Conservation (phyloP, 1,140 invertebrate species). For the Phymastichus coffea region DNA sequence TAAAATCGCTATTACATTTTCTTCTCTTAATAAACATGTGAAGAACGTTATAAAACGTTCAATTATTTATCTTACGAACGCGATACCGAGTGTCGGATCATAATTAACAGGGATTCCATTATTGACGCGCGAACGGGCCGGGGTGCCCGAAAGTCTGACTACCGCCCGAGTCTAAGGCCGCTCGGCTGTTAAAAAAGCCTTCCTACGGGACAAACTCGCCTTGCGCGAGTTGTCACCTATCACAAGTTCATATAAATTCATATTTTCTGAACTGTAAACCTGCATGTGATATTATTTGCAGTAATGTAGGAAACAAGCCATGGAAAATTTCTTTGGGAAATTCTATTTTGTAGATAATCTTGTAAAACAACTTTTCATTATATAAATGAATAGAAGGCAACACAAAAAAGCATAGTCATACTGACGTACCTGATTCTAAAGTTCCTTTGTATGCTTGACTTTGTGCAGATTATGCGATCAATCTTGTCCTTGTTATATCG, state of each 20-base stretch:
- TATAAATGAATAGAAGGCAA: not conserved
- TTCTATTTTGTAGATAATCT: slow-evolving; percentile 68
- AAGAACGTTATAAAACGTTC: no score
- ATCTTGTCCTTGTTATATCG: slow-evolving; percentile 90
- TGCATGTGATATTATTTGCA: slow-evolving; percentile 85
- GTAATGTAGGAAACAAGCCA: slow-evolving; percentile 78
- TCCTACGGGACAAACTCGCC: no score
- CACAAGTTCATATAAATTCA: slow-evolving; percentile 46
- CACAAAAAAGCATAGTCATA: slow-evolving; percentile 17
- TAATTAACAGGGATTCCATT: no score
- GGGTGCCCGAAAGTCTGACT: no score
- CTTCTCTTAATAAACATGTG: no score
- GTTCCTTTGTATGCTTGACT: slow-evolving; percentile 74
- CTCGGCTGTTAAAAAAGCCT: no score
- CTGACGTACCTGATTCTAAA: slow-evolving; percentile 58
- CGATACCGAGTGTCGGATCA: no score
- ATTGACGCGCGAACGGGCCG: no score
- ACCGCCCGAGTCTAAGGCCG: no score
- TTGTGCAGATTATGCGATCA: slow-evolving; percentile 86
- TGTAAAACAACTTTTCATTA: slow-evolving; percentile 36
- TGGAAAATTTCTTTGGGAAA: slow-evolving; percentile 74
- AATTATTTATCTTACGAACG: no score
- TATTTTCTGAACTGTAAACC: slow-evolving; percentile 90
- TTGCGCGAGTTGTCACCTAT: no score
- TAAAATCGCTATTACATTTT: no score